phyloP scores from a whole-genome alignment of 2,113 vertebrate species.

The Sphaerodactylus townsendi region DNA sequence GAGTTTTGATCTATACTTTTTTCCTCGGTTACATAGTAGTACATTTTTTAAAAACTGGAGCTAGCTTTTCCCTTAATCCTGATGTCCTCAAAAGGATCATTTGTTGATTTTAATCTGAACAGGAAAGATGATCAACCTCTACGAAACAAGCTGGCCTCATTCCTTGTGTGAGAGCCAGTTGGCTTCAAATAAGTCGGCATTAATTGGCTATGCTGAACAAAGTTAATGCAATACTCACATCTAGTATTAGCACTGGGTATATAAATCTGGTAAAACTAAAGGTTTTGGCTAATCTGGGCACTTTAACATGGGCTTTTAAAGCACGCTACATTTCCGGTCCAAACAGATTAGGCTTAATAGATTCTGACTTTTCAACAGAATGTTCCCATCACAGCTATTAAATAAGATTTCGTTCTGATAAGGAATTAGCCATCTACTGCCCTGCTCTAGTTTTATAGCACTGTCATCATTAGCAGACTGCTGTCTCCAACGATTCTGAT shows the following conservation, averaged over 20 bases:
- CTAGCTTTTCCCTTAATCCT: neutral
- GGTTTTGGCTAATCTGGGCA: constrained; percentile 41
- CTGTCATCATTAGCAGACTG: too few relatives aligned
- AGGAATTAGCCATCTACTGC: neutral
- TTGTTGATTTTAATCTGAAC: constrained; percentile 45
- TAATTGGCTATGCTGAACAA: constrained; percentile 36
- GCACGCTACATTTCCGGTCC: constrained; percentile 1
- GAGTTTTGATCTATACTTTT: neutral
- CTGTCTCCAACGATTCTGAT: too few relatives aligned
- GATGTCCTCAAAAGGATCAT: constrained; percentile 35
- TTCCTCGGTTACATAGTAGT: neutral
- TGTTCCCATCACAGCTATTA: constrained; percentile 31
- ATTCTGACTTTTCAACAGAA: constrained; percentile 44
- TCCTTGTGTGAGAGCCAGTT: constrained; percentile 49
- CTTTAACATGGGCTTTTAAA: constrained; percentile 30
- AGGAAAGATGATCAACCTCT: constrained; percentile 47
- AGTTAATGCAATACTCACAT: constrained; percentile 37
- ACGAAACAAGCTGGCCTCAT: constrained; percentile 44
- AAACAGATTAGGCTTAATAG: constrained; percentile 41
- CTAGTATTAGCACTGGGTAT: constrained; percentile 12
- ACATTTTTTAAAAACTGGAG: constrained; percentile 10
- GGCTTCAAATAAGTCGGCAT: constrained; percentile 57
- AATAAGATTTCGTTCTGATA: neutral
- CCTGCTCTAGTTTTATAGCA: neutral
- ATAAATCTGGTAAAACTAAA: constrained; percentile 46